Evolutionary conservation across 2,797 vertebrate species (phyloP).

Genomic region (Simalia tracyae): DNA sequence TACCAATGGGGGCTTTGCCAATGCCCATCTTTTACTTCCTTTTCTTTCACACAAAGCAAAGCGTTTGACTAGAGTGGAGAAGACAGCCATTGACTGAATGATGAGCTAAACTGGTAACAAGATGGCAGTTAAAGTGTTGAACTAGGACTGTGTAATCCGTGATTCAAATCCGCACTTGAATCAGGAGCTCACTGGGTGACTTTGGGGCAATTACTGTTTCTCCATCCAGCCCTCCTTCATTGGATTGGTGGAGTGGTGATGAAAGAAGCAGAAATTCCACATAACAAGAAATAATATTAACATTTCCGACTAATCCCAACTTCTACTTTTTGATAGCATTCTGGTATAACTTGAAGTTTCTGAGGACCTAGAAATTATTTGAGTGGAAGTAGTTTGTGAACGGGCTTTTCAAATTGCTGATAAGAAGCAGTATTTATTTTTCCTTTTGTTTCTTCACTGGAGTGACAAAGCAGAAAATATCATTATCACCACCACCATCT

Average conservation of each 20-base stretch:
- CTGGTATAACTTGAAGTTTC: neutral
- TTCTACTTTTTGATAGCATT: neutral
- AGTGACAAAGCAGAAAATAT: neutral
- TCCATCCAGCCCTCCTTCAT: neutral
- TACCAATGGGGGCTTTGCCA: no score
- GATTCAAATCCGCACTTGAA: neutral
- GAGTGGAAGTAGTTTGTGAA: neutral
- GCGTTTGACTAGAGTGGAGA: no score
- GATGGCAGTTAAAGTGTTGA: neutral
- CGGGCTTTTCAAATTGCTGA: neutral
- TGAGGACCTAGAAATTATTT: neutral
- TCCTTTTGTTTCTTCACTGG: neutral
- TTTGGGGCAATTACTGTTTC: neutral
- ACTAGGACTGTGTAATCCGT: neutral
- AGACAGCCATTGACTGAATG: no score
- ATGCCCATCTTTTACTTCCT: no score
- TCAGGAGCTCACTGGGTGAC: neutral
- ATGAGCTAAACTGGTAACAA: no score
- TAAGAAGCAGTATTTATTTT: neutral
- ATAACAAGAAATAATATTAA: neutral
- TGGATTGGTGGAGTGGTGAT: neutral
- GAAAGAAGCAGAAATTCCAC: neutral
- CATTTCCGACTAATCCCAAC: neutral
- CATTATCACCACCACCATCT: neutral
- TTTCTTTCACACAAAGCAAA: no score